Conservation (phyloP, 1,140 invertebrate species). For the Frieseomelitta varia region DNA sequence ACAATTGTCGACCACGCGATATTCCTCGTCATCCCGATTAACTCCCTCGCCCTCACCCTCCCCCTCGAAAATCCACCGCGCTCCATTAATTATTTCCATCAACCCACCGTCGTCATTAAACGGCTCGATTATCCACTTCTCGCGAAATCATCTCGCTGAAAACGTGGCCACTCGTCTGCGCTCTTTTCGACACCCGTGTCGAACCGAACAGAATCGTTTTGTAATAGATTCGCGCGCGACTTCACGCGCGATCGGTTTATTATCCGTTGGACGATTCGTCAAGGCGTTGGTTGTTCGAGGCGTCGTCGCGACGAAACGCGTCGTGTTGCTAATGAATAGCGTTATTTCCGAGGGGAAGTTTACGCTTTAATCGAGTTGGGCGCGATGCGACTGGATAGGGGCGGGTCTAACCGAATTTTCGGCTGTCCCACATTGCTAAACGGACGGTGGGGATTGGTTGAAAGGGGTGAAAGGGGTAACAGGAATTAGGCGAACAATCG, state of each 20-base stretch:
- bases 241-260: neutral
- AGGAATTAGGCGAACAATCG: conserved; percentile 17
- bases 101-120: neutral
- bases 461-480: neutral
- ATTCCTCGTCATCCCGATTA: neutral
- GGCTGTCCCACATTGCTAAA: conserved; percentile 14
- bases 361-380: conserved; percentile 36
- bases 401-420: conserved; percentile 50
- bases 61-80: neutral
- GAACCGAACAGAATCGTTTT: neutral
- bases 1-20: neutral
- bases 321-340: conserved; percentile 7
- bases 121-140: neutral
- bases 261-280: neutral
- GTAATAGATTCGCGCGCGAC: neutral
- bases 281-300: neutral
- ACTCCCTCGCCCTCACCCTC: neutral
- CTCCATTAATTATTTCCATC: conserved; percentile 7
- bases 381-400: conserved; percentile 6
- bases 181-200: neutral
- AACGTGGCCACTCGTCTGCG: neutral
- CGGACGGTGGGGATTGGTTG: neutral
- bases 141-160: neutral
- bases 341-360: conserved; percentile 35
- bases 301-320: neutral